Percentiles rank a stretch among this genome's conserved stretches.
Conservation (phyloP, 2,888 invertebrate species). For the Phalera bucephala region DNA sequence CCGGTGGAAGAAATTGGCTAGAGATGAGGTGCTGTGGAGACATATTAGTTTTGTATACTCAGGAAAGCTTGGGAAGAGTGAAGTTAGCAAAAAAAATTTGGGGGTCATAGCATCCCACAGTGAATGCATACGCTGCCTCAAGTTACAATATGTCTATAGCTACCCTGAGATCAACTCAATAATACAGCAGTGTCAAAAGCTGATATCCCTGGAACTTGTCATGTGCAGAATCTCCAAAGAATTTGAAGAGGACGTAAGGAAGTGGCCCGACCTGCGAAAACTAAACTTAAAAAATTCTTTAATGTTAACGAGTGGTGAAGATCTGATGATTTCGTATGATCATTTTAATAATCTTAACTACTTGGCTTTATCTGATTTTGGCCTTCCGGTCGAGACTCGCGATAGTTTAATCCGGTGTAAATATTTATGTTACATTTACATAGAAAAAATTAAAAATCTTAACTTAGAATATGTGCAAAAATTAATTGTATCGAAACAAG, state of each 20-base stretch:
- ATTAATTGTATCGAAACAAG: conserved; percentile 55
- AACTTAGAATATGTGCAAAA: conserved; percentile 52
- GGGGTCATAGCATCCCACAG: conserved; percentile 56
- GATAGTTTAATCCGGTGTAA: conserved; percentile 55
- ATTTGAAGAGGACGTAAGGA: conserved; percentile 54
- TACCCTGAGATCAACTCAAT: conserved; percentile 57
- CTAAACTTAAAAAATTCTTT: conserved; percentile 69
- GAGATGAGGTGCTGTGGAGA: conserved; percentile 61
- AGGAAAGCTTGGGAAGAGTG: conserved; percentile 60
- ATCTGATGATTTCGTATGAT: conserved; percentile 56
- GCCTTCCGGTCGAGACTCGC: conserved; percentile 58
- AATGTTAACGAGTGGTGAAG: conserved; percentile 39
- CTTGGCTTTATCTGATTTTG: conserved; percentile 68
- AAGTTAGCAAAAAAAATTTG: conserved; percentile 53
- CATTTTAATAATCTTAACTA: conserved; percentile 56
- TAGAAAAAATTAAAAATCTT: conserved; percentile 69
- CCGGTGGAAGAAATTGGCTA: conserved; percentile 60
- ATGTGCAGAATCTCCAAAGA: conserved; percentile 68
- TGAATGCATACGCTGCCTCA: conserved; percentile 53
- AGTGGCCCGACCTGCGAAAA: conserved; percentile 60
- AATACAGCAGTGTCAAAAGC: conserved; percentile 54
- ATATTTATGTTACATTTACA: conserved; percentile 60
- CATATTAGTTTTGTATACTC: conserved; percentile 57
- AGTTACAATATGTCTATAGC: conserved; percentile 65
- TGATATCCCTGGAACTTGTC: conserved; percentile 62